Base-by-base conservation (phyloP, 2,888 invertebrate species). In the Blastobasis lacticolella region DNA sequence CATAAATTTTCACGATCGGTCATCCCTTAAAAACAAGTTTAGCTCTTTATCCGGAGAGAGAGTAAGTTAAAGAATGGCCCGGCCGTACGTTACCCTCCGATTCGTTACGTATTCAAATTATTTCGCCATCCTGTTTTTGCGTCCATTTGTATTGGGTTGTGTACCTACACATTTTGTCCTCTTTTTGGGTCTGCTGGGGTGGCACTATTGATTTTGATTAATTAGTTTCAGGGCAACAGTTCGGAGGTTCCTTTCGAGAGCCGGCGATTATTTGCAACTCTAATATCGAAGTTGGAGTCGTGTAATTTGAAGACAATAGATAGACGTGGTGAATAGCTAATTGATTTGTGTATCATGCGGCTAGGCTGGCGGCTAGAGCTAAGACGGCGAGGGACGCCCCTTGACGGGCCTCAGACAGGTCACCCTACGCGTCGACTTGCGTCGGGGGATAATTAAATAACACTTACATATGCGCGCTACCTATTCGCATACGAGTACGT, bases 11-110 rank as follows among this genome's bases (percentile, higher is more conserved):
- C 78, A 81, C 82, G 77, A 84, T 82, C 86, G 89, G 88, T 86
- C 88, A 88, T 88, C 88, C 89, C 88, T 88, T 88, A 83, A 88
- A 87, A 86, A 86, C 85, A 86, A 85, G 85, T 87, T 87, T 81
- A 85, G 83, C 87, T 86, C 85, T 87, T 85, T 84, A 87, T 87
- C 81, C 81, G 67, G 69, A 70, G 73, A 23, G 72, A 77, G 78
- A 84, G 80, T 73, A 79, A 80, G 82, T 81, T 83, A 74, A 87
- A 87, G 86, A 86, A 87, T 85, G 78, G 83, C 73, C 64, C 78
- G 73, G 57, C 73, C 79, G 81, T 80, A 64, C 80, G 80, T 79
- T 75, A 81, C 84, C 85, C 83, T 81, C 78, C 75, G 64, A 78
- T 85, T 86, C 86, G 84, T 85, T 87, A 85, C 79, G 83, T 84